A percentile compares a stretch with the other conserved stretches of the same genome.
Conservation (phyloP, 2,888 invertebrate genomes). For the Pycnomerus fuliginosus region DNA sequence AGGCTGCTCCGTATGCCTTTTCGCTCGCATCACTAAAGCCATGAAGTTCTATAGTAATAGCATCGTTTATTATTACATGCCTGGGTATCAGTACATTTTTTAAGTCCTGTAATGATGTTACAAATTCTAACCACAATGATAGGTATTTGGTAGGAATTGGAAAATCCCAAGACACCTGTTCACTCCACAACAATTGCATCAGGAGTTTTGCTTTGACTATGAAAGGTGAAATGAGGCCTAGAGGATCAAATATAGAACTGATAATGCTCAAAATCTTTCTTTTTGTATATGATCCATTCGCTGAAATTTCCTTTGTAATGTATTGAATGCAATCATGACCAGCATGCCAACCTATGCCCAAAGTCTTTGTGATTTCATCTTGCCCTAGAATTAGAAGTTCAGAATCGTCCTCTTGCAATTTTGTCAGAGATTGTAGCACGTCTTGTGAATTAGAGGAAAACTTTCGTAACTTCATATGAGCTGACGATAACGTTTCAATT, state of each 20-base stretch:
- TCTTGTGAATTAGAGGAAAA: constrained; percentile 18
- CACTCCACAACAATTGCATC: constrained; percentile 3
- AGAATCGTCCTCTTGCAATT: not conserved
- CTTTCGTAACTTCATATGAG: constrained; percentile 23
- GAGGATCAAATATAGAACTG: too few species aligned
- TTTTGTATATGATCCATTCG: constrained; percentile 8
- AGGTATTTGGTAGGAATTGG: constrained; percentile 5
- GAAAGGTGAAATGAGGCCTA: too few species aligned
- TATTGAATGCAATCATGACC: constrained; percentile 2
- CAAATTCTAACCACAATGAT: constrained; percentile 7
- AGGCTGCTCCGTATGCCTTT: constrained; percentile 12
- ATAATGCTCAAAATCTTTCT: too few species aligned
- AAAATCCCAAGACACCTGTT: constrained; percentile 21
- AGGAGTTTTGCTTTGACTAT: too few species aligned
- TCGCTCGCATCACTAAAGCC: constrained; percentile 15
- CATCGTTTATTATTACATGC: constrained; percentile 1
- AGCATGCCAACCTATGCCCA: constrained; percentile 11
- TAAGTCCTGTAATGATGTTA: constrained; percentile 1
- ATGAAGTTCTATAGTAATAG: constrained; percentile 11
- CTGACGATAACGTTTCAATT: constrained; percentile 6
- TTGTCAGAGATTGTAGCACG: not conserved
- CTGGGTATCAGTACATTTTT: constrained; percentile 6
- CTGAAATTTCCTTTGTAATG: not conserved
- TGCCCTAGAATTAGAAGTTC: constrained; percentile 1
- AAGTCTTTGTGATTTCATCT: constrained; percentile 6